Evolutionary conservation across 2,113 vertebrate genomes (phyloP).

Genomic region (Casuarius casuarius): DNA sequence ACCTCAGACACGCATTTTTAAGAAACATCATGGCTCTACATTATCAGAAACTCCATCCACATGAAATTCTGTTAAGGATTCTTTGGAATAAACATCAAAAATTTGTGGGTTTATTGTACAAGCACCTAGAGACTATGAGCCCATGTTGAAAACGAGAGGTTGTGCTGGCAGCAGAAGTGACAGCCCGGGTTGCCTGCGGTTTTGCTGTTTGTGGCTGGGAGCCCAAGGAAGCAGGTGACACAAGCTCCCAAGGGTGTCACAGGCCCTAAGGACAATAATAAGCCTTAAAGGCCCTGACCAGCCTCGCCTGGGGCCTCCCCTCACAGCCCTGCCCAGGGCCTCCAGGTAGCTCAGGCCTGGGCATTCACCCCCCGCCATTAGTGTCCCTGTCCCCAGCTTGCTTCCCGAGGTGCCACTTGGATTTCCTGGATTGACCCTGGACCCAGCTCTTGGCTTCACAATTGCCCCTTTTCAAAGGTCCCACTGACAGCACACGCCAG

Average conservation of each 20-base stretch:
- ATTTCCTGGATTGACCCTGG: background rate
- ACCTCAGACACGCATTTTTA: background rate
- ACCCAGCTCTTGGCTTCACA: background rate
- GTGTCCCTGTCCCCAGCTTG: background rate
- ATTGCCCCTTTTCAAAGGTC: too few relatives aligned
- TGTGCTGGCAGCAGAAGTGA: background rate
- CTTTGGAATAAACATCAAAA: background rate
- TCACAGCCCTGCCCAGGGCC: too few relatives aligned
- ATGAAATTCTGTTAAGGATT: background rate
- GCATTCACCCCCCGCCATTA: too few relatives aligned
- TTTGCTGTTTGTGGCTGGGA: background rate
- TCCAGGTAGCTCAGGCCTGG: too few relatives aligned
- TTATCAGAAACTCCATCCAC: background rate
- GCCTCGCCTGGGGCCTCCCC: too few relatives aligned
- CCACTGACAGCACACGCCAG: too few relatives aligned
- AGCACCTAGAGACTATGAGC: accelerated
- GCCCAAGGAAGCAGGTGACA: background rate
- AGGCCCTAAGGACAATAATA: too few relatives aligned
- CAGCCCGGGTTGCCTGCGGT: background rate
- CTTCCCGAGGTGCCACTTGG: accelerated
- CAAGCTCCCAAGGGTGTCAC: too few relatives aligned
- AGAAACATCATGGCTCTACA: background rate
- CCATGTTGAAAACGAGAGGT: background rate
- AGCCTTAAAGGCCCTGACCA: too few relatives aligned
- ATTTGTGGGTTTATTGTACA: background rate